Base-by-base conservation (phyloP, 2,797 vertebrate species). In the Etheostoma nigrum region DNA sequence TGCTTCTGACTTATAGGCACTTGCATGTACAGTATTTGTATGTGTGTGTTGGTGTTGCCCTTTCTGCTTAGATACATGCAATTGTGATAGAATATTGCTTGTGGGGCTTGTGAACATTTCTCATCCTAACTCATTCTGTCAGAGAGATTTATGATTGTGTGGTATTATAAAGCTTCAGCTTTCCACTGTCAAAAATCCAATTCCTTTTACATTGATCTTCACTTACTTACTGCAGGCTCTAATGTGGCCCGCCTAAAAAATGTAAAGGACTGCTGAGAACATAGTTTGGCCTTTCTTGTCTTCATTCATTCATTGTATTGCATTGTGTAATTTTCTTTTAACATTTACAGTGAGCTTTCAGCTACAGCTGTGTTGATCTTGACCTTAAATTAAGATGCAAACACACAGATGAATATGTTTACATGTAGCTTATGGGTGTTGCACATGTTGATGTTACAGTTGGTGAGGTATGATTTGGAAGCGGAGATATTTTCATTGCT, bases 151-250 rank as follows among this genome's bases (percentile, higher is more conserved):
- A 92, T 91, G 90, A 79, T 72, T 55, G 40, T 54, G 54, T 57
- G 84, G 62, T 69, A 79, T 91, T 83, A 85, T 90, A 86, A 88
- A 86, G 69, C 84, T 68, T 86, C 70, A 70, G 85, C 82, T 88
- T 92, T 92, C 88, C 61, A 65, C 83, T 61, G 78, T 87, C 57
- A 71, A 86, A 89, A 91, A 93, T 92, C 84, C 87, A 90, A 92
- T 92, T 84, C 77, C 68, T 80, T 88, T 84, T 83, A 88, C 85
- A 94, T 95, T 91, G 93, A 94, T 93, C 88, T 63, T 83, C 79
- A 45, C 67, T 64, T 84, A 59, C 67, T 87, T 85, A 92, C 90
- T 81, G 27, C 66, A 42, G 53, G 33, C 54, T 76, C 70, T 69
- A 18, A 60, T 83, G 51, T 73, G 47, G 49, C 74, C 72, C 44